These are phyloP conservation scores for Cheiracanthium punctorium DNA, from an alignment of 2,888 invertebrate genomes.

Conservation along the genomic window DNA sequence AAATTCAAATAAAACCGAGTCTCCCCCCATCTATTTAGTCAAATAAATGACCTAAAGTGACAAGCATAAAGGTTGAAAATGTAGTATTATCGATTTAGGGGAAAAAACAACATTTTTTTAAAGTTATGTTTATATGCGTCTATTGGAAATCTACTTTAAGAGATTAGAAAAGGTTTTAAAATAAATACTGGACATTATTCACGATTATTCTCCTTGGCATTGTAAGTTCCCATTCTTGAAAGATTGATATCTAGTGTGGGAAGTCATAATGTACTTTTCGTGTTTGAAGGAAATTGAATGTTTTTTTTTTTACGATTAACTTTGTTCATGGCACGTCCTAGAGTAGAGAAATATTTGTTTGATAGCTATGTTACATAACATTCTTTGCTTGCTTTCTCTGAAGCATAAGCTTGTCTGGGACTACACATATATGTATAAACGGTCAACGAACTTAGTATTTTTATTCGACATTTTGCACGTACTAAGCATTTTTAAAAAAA, in stretches of 20 bases:
- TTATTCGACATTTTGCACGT: too few species aligned
- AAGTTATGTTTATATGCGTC: neutral
- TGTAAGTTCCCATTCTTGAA: neutral
- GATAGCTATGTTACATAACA: neutral
- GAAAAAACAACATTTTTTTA: neutral
- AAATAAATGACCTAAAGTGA: neutral
- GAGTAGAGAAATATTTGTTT: neutral
- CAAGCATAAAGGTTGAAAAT: neutral
- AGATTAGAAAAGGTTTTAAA: neutral
- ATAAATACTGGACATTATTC: conserved; percentile 5
- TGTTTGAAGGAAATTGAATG: neutral
- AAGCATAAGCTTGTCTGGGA: too few species aligned
- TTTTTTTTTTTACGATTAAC: neutral
- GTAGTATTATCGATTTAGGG: neutral
- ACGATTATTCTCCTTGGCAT: neutral
- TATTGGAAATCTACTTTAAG: conserved; percentile 8
- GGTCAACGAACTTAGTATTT: too few species aligned
- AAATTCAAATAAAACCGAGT: neutral
- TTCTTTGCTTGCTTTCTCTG: too few species aligned
- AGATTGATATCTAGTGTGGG: neutral
- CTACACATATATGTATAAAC: too few species aligned
- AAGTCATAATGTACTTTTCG: conserved; percentile 2
- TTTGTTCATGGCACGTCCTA: neutral
- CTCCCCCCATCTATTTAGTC: neutral
- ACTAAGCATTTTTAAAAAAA: too few species aligned